These are phyloP conservation scores for Nomada ruficornis DNA, from an alignment of 2,888 invertebrate species.

Conservation along the genomic window DNA sequence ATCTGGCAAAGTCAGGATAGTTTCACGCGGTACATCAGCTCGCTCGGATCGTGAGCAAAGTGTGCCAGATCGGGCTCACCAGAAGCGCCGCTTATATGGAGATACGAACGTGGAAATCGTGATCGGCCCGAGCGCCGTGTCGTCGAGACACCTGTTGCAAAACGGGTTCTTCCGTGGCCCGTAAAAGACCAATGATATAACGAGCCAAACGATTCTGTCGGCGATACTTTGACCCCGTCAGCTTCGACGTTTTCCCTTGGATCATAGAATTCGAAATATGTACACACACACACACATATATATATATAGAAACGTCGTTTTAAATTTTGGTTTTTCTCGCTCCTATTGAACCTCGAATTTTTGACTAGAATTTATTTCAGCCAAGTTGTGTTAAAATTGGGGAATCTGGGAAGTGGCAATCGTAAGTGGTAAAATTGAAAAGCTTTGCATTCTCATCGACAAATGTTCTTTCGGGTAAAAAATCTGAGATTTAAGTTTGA, in stretches of 20 bases:
- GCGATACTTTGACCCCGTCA: background rate
- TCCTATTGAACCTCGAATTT: too few species aligned
- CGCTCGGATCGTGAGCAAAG: slow-evolving; percentile 63
- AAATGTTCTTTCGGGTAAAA: too few species aligned
- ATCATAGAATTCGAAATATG: background rate
- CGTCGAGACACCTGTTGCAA: slow-evolving; percentile 60
- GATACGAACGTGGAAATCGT: slow-evolving; percentile 60
- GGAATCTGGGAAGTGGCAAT: too few species aligned
- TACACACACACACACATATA: background rate
- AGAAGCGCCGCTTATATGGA: slow-evolving; percentile 58
- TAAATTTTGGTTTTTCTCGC: background rate
- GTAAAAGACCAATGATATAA: slow-evolving; percentile 52
- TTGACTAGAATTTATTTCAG: too few species aligned
- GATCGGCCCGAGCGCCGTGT: slow-evolving; percentile 41
- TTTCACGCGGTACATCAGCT: slow-evolving; percentile 55
- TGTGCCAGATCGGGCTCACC: slow-evolving; percentile 61
- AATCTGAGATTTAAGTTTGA: too few species aligned
- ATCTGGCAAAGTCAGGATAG: slow-evolving; percentile 63
- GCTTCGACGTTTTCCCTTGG: background rate
- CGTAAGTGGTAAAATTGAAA: too few species aligned
- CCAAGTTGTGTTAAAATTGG: too few species aligned
- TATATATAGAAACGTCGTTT: background rate
- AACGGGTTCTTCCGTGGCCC: slow-evolving; percentile 45
- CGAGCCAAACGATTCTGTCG: slow-evolving; percentile 20
- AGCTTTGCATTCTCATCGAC: too few species aligned